Conservation (phyloP, 1,140 invertebrate genomes). For the Wiebesia pumilae region DNA sequence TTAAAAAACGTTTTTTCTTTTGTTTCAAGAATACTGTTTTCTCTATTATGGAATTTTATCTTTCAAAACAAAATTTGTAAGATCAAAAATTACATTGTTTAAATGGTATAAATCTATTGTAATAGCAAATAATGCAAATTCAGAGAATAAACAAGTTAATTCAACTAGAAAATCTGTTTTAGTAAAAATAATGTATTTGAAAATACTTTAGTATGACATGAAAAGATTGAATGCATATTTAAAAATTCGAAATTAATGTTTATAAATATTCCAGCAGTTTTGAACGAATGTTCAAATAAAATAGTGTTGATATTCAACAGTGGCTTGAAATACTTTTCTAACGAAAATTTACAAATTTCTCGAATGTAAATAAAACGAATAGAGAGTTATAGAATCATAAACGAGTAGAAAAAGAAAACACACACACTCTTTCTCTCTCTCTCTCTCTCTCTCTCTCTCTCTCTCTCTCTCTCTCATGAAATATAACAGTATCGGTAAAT, state of each 20-base stretch:
- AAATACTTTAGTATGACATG: neutral
- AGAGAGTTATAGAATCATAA: neutral
- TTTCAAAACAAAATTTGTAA: neutral
- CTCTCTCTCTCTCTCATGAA: slow-evolving; percentile 58
- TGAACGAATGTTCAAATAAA: neutral
- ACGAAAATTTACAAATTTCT: neutral
- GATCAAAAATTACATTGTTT: neutral
- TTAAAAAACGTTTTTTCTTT: too few species aligned
- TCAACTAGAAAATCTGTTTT: neutral
- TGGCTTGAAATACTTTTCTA: neutral
- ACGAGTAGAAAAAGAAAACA: neutral
- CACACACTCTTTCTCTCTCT: neutral
- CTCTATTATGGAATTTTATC: neutral
- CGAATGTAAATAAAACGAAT: neutral
- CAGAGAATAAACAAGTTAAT: neutral
- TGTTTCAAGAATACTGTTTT: too few species aligned
- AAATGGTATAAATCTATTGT: neutral
- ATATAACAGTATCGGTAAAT: slow-evolving; percentile 68
- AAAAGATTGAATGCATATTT: neutral
- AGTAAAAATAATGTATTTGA: neutral
- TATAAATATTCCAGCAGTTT: neutral
- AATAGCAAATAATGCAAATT: neutral
- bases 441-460: neutral
- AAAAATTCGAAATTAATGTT: neutral
- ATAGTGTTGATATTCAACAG: neutral